Evolutionary conservation across 1,140 invertebrate genomes (phyloP), one percentile per base, ranked within the genome.

Genomic region (Venturia canescens): DNA sequence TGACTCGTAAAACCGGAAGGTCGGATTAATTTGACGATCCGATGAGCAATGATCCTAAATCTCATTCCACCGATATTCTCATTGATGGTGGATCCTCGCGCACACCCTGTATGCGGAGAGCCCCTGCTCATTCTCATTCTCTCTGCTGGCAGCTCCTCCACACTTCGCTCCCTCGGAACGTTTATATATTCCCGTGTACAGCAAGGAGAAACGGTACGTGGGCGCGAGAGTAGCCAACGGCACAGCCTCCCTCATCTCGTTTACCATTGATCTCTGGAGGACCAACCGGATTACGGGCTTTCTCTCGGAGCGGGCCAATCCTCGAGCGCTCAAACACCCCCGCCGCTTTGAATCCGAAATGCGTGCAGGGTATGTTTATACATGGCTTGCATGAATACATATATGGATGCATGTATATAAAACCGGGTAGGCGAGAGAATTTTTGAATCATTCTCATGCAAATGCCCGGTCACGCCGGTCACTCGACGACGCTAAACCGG

Each of bases 391-490:
- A 71, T 71, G 3, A 71, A 75, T 4, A 21, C 18, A 60, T 57
- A 6, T 76, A 31, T 76, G 29, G n/a, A n/a, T 18, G 78, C 57
- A 70, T 79, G 66, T 53, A 72, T 23, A 80, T 34, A 26, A 63
- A 60, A 72, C 66, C 50, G 27, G 74, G 21, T 27, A 67, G 67
- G 79, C 71, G 79, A 74, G 79, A 75, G 79, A 74, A 86, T 89
- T 88, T 87, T 88, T 86, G 83, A 86, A 86, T 83, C 82, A 89
- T 87, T 88, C 87, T 89, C 86, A 88, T 87, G 86, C 75, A 88
- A 90, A 90, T 88, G 78, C 81, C 18, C 60, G 69, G 48, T 67
- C 70, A 79, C 67, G 75, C 81, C 44, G 48, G 53, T 76, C 72
- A 67, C 57, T 15, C 3, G 9, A 63, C 60, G 60, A 26, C 16